Evolutionary conservation across 2,888 invertebrate genomes (phyloP).

Genomic region (Marronus borbonicus): DNA sequence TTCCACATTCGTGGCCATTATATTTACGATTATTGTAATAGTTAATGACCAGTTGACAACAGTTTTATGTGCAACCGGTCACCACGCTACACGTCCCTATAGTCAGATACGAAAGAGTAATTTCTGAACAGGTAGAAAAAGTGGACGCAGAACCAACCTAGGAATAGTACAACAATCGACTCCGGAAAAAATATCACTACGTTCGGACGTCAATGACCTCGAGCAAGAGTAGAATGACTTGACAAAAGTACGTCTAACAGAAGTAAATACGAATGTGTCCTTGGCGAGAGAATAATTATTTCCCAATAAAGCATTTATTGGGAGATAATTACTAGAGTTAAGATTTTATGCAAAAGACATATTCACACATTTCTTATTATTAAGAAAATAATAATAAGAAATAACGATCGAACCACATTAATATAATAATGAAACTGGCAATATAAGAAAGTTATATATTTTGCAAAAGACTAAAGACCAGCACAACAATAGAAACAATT

Average conservation of each 20-base stretch:
- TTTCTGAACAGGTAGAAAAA: constrained; percentile 43
- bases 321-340: too few relatives aligned
- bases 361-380: too few relatives aligned
- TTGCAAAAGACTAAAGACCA: too few relatives aligned
- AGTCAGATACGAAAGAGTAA: constrained; percentile 27
- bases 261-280: constrained; percentile 18
- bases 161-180: constrained; percentile 33
- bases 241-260: constrained; percentile 33
- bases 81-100: constrained; percentile 34
- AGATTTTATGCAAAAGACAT: too few relatives aligned
- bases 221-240: constrained; percentile 29
- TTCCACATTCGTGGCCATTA: constrained; percentile 38
- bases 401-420: too few relatives aligned
- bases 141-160: constrained; percentile 24
- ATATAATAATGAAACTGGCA: too few relatives aligned
- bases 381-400: too few relatives aligned
- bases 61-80: constrained; percentile 43
- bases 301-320: neutral
- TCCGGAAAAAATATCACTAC: constrained; percentile 37
- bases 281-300: neutral
- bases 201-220: constrained; percentile 36
- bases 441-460: too few relatives aligned
- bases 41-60: constrained; percentile 43
- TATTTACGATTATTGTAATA: constrained; percentile 44
- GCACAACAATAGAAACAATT: too few relatives aligned